Percentiles rank a stretch among this genome's conserved stretches.
phyloP scores from a whole-genome alignment of 2,888 invertebrate species.

The Trachelus troglodyta region DNA sequence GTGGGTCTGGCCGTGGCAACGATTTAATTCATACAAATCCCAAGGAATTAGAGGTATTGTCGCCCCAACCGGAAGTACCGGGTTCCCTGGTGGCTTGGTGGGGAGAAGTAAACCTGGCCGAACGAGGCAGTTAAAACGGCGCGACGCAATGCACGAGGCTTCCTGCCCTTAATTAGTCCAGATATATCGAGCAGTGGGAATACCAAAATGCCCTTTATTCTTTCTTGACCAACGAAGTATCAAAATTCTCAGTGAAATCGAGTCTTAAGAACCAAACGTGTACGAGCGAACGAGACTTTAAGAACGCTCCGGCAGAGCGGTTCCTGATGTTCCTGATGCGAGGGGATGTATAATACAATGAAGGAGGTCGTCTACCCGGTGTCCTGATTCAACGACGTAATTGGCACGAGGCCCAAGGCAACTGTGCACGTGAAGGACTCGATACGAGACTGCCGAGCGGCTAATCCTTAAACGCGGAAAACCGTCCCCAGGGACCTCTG shows the following conservation, averaged over 20 bases:
- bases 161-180: conserved; percentile 39
- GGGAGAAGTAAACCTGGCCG: neutral
- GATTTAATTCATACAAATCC: conserved; percentile 32
- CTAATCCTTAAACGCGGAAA: neutral
- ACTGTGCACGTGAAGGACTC: neutral
- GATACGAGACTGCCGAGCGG: neutral
- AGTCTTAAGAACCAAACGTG: conserved; percentile 19
- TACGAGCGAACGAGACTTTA: neutral
- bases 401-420: conserved; percentile 30
- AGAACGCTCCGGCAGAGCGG: neutral
- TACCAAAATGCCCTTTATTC: too few species aligned
- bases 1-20: neutral
- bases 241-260: conserved; percentile 15
- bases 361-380: conserved; percentile 9
- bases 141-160: neutral
- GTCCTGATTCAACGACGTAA: conserved; percentile 30
- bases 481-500: neutral
- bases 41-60: conserved; percentile 37
- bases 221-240: conserved; percentile 18
- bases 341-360: neutral
- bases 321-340: neutral
- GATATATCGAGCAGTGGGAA: conserved; percentile 34
- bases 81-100: conserved; percentile 13
- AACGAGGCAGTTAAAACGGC: neutral
- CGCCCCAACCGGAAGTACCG: conserved; percentile 3